A percentile compares a stretch with the other conserved stretches of the same genome.
phyloP scores from a whole-genome alignment of 1,140 invertebrate species.

The Sarcophaga bullata region DNA sequence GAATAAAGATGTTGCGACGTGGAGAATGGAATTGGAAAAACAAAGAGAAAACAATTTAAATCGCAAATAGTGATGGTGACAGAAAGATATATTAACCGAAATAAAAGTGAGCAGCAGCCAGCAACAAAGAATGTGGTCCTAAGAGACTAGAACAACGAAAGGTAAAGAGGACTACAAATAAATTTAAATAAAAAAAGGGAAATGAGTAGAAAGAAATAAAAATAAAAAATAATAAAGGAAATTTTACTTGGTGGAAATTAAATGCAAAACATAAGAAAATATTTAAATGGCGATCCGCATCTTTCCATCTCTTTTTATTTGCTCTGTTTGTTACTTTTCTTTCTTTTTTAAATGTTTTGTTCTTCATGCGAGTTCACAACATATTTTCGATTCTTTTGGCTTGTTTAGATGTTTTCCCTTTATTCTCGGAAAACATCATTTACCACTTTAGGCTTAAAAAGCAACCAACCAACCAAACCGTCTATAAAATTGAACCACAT shows the following conservation, averaged over 20 bases:
- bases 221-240: not conserved
- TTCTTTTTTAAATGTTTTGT: too few species aligned
- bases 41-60: not conserved
- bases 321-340: too few species aligned
- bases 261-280: constrained; percentile 8
- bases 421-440: constrained; percentile 1
- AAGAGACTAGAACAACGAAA: not conserved
- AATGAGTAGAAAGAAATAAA: not conserved
- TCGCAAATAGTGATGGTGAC: constrained; percentile 21
- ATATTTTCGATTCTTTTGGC: not conserved
- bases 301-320: not conserved
- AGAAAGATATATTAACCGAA: constrained; percentile 24
- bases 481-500: not conserved
- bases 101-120: not conserved
- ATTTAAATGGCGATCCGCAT: not conserved
- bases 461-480: not conserved
- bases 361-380: too few species aligned
- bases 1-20: not conserved
- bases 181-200: not conserved
- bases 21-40: not conserved
- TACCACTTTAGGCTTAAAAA: constrained; percentile 6
- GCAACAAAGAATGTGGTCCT: not conserved
- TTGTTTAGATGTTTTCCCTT: not conserved
- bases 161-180: not conserved
- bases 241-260: constrained; percentile 6